Conservation (phyloP, 2,888 invertebrate species). For the Phytoseiulus persimilis region DNA sequence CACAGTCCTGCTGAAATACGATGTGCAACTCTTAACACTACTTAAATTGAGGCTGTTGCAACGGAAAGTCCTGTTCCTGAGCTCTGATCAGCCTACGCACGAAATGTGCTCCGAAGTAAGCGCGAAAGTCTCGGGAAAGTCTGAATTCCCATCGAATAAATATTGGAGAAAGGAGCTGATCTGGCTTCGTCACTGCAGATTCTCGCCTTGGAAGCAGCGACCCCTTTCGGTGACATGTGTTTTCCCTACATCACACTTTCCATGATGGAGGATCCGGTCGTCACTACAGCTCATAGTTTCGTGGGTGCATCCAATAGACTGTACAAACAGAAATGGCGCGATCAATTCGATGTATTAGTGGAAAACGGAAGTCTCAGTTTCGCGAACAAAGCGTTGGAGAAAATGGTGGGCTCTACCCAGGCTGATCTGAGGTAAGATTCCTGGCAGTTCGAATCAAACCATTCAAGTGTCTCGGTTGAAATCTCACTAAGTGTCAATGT, state of each 20-base stretch:
- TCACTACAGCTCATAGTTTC: neutral
- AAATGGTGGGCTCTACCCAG: neutral
- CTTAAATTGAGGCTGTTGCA: slow-evolving; percentile 10
- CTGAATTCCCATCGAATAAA: too few species aligned
- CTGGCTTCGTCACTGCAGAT: neutral
- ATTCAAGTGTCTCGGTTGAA: neutral
- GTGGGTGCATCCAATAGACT: slow-evolving; percentile 16
- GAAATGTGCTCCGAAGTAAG: slow-evolving; percentile 26
- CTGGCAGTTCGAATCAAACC: neutral
- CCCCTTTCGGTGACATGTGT: neutral
- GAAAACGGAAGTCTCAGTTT: slow-evolving; percentile 7
- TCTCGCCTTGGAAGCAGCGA: slow-evolving; percentile 8
- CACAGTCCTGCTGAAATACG: slow-evolving; percentile 21
- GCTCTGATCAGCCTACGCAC: slow-evolving; percentile 11
- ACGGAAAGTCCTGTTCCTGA: slow-evolving; percentile 15
- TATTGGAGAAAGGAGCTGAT: too few species aligned
- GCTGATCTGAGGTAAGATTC: slow-evolving; percentile 14
- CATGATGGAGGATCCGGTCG: slow-evolving; percentile 32
- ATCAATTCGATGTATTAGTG: slow-evolving; percentile 21
- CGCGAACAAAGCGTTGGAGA: slow-evolving; percentile 1
- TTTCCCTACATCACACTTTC: slow-evolving; percentile 27
- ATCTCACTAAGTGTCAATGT: too few species aligned
- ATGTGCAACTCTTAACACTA: slow-evolving; percentile 10
- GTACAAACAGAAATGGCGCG: slow-evolving; percentile 32
- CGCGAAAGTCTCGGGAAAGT: too few species aligned